Percentiles rank a stretch among this genome's conserved stretches.
These are phyloP conservation scores for Syrrhaptes paradoxus DNA, from an alignment of 2,113 vertebrate species.

Conservation along the genomic window DNA sequence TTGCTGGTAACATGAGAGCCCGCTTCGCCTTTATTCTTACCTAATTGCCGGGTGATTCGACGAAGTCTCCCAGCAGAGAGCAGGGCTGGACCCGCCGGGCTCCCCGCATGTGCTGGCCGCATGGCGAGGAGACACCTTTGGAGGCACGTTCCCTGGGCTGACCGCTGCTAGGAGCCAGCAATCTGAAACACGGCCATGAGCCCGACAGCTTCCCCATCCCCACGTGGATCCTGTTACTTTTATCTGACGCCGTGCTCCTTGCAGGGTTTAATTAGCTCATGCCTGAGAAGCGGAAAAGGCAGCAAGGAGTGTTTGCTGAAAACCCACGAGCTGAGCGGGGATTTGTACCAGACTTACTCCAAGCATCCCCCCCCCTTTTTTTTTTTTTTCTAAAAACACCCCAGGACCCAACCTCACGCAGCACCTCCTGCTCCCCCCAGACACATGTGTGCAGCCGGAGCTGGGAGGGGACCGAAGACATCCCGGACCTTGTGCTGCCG, in stretches of 20 bases:
- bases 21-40: neutral
- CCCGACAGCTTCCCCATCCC: neutral
- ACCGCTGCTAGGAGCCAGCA: neutral
- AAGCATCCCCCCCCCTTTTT: neutral
- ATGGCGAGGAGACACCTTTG: neutral
- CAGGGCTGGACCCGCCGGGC: neutral
- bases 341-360: neutral
- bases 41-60: neutral
- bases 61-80: neutral
- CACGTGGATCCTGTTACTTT: neutral
- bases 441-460: accelerated
- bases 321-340: accelerated
- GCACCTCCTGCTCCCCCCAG: neutral
- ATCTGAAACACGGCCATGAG: neutral
- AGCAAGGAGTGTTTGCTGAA: neutral
- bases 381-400: neutral
- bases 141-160: neutral
- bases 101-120: neutral
- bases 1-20: conserved; percentile 21
- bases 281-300: neutral
- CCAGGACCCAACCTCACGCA: neutral
- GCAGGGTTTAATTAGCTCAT: neutral
- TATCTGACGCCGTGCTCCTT: accelerated
- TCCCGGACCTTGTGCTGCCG: accelerated
- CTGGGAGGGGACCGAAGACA: neutral